Evolutionary conservation across 1,140 invertebrate genomes (phyloP).

Genomic region (Mya arenaria): DNA sequence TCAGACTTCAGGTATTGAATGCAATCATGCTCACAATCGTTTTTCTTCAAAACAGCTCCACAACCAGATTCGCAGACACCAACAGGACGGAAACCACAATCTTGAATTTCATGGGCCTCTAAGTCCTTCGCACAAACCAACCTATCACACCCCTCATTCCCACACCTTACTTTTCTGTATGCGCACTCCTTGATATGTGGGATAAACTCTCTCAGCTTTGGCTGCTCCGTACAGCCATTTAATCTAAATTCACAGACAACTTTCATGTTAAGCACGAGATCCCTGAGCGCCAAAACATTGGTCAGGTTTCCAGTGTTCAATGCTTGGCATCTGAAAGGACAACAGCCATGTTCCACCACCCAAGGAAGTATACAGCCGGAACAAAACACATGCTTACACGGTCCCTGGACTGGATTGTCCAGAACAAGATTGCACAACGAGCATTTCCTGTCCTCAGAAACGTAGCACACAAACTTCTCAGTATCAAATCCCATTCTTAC

Average conservation of each 20-base stretch:
- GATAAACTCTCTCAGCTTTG: constrained; percentile 62
- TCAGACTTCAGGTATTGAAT: constrained; percentile 56
- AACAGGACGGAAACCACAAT: constrained; percentile 60
- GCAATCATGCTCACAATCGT: constrained; percentile 56
- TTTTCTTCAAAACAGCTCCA: constrained; percentile 57
- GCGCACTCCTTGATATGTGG: constrained; percentile 61
- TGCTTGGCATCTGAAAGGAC: constrained; percentile 61
- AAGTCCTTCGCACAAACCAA: constrained; percentile 41
- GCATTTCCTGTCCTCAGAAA: constrained; percentile 69
- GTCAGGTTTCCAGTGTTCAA: constrained; percentile 63
- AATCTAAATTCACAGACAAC: constrained; percentile 65
- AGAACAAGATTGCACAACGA: constrained; percentile 64
- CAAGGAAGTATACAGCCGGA: constrained; percentile 70
- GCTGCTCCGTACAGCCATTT: constrained; percentile 58
- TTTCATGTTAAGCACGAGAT: constrained; percentile 66
- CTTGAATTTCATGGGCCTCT: constrained; percentile 53
- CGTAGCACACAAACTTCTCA: constrained; percentile 64
- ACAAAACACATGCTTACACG: constrained; percentile 70
- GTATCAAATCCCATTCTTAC: constrained; percentile 70
- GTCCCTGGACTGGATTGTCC: constrained; percentile 66
- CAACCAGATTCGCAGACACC: constrained; percentile 69
- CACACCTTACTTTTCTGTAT: constrained; percentile 57
- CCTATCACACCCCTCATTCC: constrained; percentile 60
- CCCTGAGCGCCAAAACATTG: constrained; percentile 63
- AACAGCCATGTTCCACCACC: constrained; percentile 63